Percentiles rank a stretch among this genome's conserved stretches.
Conservation (phyloP, 2,797 vertebrate species). For the Enteromius paludinosus region DNA sequence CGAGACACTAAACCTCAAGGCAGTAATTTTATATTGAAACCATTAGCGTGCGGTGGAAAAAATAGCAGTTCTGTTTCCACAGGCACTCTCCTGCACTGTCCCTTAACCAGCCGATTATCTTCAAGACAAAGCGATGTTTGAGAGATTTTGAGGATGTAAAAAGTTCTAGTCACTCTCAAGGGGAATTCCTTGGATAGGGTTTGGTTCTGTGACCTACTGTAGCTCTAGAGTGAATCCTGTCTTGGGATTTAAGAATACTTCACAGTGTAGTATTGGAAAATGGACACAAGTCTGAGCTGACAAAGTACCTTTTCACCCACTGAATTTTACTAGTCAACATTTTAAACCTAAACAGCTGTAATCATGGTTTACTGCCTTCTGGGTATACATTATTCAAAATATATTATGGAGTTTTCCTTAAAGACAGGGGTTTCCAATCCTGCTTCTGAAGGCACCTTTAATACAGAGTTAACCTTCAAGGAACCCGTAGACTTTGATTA, state of each 20-base stretch:
- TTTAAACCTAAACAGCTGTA: background rate
- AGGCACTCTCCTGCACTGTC: conserved; percentile 32
- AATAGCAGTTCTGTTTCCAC: conserved; percentile 32
- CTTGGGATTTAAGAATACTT: background rate
- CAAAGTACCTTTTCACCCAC: background rate
- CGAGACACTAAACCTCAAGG: conserved; percentile 27
- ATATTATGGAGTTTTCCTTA: background rate
- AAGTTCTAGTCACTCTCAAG: too few species aligned
- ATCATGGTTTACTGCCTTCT: background rate
- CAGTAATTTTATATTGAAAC: conserved; percentile 50
- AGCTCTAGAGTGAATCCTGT: background rate
- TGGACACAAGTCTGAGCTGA: background rate
- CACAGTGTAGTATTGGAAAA: background rate
- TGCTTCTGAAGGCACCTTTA: background rate
- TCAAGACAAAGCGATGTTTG: conserved; percentile 48
- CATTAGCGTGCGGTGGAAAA: conserved; percentile 42
- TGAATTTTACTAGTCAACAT: background rate
- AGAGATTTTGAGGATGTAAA: conserved; percentile 20
- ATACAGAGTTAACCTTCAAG: background rate
- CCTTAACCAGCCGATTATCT: conserved; percentile 44
- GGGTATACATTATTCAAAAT: background rate
- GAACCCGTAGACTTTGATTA: background rate
- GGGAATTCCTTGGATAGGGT: conserved; percentile 6
- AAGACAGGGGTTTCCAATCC: background rate
- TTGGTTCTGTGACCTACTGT: conserved; percentile 38